A percentile compares a stretch with the other conserved stretches of the same genome.
Conservation (phyloP, 2,888 invertebrate species). For the Meandrusa payeni region DNA sequence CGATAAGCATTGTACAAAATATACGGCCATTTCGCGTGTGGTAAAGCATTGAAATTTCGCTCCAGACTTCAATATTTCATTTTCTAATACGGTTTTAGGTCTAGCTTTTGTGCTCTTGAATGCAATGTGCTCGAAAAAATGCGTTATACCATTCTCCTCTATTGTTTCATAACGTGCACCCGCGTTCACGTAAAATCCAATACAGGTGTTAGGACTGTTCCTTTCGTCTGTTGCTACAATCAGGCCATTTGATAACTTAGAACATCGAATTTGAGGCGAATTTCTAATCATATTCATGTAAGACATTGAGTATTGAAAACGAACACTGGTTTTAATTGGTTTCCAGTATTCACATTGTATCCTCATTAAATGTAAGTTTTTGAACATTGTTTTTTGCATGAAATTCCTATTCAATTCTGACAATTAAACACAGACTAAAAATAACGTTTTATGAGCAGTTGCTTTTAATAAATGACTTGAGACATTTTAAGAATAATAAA, state of each 20-base stretch:
- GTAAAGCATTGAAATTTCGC: constrained; percentile 98
- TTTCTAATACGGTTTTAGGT: constrained; percentile 90
- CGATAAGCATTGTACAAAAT: constrained; percentile 95
- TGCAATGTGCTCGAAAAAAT: constrained; percentile 66
- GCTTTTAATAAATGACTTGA: no score
- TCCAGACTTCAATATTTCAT: constrained; percentile 96
- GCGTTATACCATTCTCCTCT: constrained; percentile 55
- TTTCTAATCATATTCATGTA: constrained; percentile 66
- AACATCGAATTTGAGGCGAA: constrained; percentile 90
- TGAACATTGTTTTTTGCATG: neutral
- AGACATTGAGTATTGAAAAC: neutral
- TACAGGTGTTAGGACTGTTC: constrained; percentile 81
- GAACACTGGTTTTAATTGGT: neutral
- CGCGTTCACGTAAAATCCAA: constrained; percentile 55
- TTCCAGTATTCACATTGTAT: neutral
- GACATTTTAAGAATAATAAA: no score
- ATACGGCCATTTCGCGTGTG: constrained; percentile 96
- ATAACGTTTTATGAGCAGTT: no score
- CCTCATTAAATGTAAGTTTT: neutral
- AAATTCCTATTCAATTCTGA: neutral
- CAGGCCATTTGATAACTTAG: constrained; percentile 90
- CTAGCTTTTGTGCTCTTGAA: constrained; percentile 85
- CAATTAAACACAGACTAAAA: no score
- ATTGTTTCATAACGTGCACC: constrained; percentile 57
- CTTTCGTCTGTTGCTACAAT: constrained; percentile 96